Evolutionary conservation across 30 jellyfish, hydroid and myxozoan genomes (phyloP), one percentile per base, ranked within the genome.

Genomic region (Hydractinia echinata): DNA sequence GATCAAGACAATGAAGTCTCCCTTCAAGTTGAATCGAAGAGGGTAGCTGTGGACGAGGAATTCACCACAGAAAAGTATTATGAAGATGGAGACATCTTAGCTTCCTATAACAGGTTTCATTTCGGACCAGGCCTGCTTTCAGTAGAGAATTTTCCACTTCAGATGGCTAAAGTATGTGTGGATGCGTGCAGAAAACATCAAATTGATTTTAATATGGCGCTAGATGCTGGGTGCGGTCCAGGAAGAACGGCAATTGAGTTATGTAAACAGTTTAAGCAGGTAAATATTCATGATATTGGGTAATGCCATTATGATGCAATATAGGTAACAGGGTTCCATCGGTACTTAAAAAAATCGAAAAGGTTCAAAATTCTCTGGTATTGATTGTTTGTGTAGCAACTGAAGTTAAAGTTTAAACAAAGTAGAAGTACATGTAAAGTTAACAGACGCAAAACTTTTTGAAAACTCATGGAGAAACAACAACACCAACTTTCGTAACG

Each of bases 151-250:
- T 77, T 77, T 4, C 85, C 85, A 9, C 55, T 51, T 18, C 51
- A 55, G n/a, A 54, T 77, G 51, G 79, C 85, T 13, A 79, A 77
- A 54, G 85, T 77, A 0, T 53, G 79, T n/a, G 16, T 77, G 19
- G 76, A 77, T 4, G 79, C 79, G 44, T 61, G 79, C 5, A 55
- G 30, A 19, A 77, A 77, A 30, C 60, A 51, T 54, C 55, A 77
- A 9, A 53, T 79, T 2, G 49, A 66, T 8, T 77, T 77, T n/a
- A 79, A 58, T 58, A 48, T 54, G 20, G 85, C 85, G 48, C 30
- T 77, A 0, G 85, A 77, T 15, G 85, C 85, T 19, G 85, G 85
- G 30, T 77, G 85, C 48, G 85, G 85, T 53, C 85, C 85, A 6
- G 85, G 85, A 18, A 56, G 85, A 77, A 77, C 85, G 5, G 85